Conservation (phyloP, 2,113 vertebrate genomes). For the Melanerpes aurifrons region DNA sequence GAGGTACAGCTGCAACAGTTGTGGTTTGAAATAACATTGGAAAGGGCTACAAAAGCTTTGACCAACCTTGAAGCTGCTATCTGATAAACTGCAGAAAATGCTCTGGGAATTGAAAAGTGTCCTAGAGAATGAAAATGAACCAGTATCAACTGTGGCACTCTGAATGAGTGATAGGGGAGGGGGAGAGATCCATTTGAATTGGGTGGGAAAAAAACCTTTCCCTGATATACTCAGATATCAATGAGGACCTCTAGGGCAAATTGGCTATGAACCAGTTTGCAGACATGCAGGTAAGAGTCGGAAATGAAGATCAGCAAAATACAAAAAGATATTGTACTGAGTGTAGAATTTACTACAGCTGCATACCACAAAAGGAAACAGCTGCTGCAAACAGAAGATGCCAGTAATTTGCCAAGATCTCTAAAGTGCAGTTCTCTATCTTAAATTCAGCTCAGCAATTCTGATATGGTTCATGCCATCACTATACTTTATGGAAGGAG, state of each 20-base stretch:
- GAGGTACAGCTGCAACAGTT: constrained; percentile 30
- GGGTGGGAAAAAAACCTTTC: constrained; percentile 17
- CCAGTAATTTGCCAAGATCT: constrained; percentile 46
- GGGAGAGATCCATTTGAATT: background rate
- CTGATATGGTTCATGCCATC: background rate
- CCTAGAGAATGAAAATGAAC: constrained; percentile 30
- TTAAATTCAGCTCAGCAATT: background rate
- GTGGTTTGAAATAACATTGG: constrained; percentile 28
- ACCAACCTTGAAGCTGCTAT: constrained; percentile 45
- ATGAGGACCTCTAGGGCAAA: constrained; percentile 49
- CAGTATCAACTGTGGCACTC: background rate
- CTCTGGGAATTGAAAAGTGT: background rate
- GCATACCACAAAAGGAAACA: constrained; percentile 48
- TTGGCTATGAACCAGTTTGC: constrained; percentile 7
- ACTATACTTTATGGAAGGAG: background rate
- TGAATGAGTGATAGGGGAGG: background rate
- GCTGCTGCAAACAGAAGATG: constrained; percentile 40
- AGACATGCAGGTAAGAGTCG: constrained; percentile 27
- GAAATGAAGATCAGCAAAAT: constrained; percentile 57
- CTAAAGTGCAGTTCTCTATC: background rate
- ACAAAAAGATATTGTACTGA: constrained; percentile 49
- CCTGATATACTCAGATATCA: constrained; percentile 31
- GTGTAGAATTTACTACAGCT: constrained; percentile 57
- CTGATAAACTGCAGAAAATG: constrained; percentile 51
- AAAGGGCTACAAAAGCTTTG: constrained; percentile 42